Base-by-base conservation (phyloP, 2,888 invertebrate species). In the Andrena flavipes region DNA sequence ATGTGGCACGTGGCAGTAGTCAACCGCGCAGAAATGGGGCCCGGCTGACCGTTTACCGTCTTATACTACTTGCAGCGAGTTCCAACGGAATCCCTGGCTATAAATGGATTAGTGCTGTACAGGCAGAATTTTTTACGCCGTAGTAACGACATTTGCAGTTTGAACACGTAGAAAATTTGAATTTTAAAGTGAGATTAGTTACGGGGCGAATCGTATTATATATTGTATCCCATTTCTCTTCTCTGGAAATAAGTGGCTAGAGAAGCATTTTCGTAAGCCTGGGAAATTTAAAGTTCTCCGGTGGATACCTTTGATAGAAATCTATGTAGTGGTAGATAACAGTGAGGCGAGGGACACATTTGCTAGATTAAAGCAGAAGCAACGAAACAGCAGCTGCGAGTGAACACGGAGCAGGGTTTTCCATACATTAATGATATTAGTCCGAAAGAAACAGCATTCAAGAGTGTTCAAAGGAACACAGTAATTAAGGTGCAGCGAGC, bases 111-210 rank as follows among this genome's bases (percentile, higher is more conserved):
- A 42, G 16, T 42, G 16, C 16, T 5, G 16, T 5, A 16, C 42
- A 42, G 42, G 16, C 42, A 42, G 42, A 42, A 42, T 68, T 76
- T 68, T 35, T 63, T 62, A 69, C 48, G 56, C 6, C 33, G 23
- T 20, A 42, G 20, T 30, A 20, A 54, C 20, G 33, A 69, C 26
- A 29, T 64, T 77, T 30, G 64, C 10, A 79, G 69, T 49, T 29
- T n/a, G 78, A 49, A 33, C 69, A 70, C 78, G 64, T 64, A 56
- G 56, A 13, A 6, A 49, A 79, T 79, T 77, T 77, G 79, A 77
- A 79, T 77, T 79, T 77, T 35, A 68, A 49, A 79, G 69, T 51
- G 20, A 4, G 33, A 56, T 77, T 79, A 63, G 56, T 70, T 69
- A 69, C 42, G 1, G 56, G 23, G 13, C 26, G 10, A 1, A 59